phyloP scores from a whole-genome alignment of 2,888 invertebrate genomes.

The Lottia gigantea region DNA sequence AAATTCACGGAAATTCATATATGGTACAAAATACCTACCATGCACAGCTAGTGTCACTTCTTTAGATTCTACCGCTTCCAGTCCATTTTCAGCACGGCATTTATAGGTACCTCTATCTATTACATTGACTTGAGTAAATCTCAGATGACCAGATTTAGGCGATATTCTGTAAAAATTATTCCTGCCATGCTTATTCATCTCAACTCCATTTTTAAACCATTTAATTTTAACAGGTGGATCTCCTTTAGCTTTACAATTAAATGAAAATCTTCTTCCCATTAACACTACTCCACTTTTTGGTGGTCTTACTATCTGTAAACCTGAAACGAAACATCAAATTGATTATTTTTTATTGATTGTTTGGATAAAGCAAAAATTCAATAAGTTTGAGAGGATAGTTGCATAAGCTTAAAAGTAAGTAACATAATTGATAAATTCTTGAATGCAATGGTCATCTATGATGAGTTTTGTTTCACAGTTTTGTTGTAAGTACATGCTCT shows the following conservation, averaged over 20 bases:
- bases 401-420: too few species aligned
- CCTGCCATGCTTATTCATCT: constrained; percentile 35
- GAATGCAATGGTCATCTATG: too few species aligned
- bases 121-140: constrained; percentile 45
- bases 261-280: constrained; percentile 39
- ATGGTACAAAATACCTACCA: constrained; percentile 35
- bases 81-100: constrained; percentile 47
- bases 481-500: too few species aligned
- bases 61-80: constrained; percentile 35
- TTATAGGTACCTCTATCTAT: constrained; percentile 49
- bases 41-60: constrained; percentile 47
- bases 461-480: too few species aligned
- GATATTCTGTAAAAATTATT: constrained; percentile 41
- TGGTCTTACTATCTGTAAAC: constrained; percentile 44
- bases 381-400: too few species aligned
- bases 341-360: not conserved
- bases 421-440: too few species aligned
- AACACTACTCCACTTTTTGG: constrained; percentile 52
- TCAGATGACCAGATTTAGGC: constrained; percentile 43
- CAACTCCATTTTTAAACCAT: constrained; percentile 48
- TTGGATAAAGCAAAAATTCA: too few species aligned
- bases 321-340: constrained; percentile 33
- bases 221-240: constrained; percentile 33
- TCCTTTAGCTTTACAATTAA: constrained; percentile 49
- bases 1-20: too few species aligned